A percentile compares a stretch with the other conserved stretches of the same genome.
Conservation (phyloP, 2,888 invertebrate genomes). For the Folsomia manolachei region DNA sequence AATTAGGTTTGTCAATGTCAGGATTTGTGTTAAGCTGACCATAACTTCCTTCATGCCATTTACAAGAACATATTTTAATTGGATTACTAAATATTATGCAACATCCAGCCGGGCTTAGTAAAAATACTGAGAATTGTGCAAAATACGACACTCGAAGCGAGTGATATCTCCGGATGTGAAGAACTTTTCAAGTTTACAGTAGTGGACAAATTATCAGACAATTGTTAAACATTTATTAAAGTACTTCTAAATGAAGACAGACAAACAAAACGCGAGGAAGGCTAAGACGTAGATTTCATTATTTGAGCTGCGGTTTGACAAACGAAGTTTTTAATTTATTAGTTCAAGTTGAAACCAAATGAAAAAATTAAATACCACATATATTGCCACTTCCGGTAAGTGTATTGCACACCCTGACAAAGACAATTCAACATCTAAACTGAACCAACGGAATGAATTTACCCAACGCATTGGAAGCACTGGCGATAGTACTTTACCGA, state of each 20-base stretch:
- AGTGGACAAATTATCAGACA: no score
- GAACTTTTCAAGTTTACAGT: background rate
- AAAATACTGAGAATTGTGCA: background rate
- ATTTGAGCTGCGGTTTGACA: no score
- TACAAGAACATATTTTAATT: background rate
- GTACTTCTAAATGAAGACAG: no score
- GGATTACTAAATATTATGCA: background rate
- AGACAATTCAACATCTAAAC: background rate
- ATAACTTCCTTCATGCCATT: background rate
- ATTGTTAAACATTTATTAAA: no score
- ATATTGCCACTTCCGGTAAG: background rate
- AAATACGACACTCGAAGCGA: background rate
- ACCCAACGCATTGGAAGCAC: slow-evolving; percentile 1
- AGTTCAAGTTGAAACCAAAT: no score
- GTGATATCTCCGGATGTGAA: background rate
- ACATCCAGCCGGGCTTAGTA: background rate
- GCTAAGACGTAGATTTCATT: no score
- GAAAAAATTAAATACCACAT: background rate
- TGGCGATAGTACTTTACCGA: background rate
- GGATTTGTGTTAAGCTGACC: background rate
- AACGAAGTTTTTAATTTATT: no score
- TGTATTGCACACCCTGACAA: background rate
- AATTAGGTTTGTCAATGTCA: background rate
- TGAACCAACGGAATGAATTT: no score
- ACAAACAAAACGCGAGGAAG: no score